Percentiles rank a stretch among this genome's conserved stretches.
phyloP scores from a whole-genome alignment of 2,888 invertebrate genomes.

The Mesopsocus fuscifrons region DNA sequence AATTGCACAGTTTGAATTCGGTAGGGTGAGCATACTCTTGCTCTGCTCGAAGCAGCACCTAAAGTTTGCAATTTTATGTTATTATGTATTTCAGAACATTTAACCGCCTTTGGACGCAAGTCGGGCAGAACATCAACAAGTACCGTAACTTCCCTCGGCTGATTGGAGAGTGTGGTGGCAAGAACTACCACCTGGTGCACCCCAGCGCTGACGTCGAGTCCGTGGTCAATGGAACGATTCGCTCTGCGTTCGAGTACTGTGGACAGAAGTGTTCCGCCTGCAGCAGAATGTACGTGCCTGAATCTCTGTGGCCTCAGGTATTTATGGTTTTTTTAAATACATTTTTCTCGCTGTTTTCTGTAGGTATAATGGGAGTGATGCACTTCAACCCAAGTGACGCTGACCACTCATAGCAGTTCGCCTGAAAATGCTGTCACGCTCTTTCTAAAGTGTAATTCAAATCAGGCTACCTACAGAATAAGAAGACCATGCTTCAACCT shows the following conservation, averaged over 20 bases:
- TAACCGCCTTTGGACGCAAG: slow-evolving; percentile 79
- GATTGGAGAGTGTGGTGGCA: slow-evolving; percentile 95
- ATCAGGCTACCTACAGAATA: too few species aligned
- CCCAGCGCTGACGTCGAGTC: slow-evolving; percentile 66
- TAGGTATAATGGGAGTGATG: too few species aligned
- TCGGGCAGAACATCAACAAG: slow-evolving; percentile 65
- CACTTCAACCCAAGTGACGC: too few species aligned
- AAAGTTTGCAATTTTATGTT: too few species aligned
- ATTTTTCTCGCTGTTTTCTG: too few species aligned
- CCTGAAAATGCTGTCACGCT: too few species aligned
- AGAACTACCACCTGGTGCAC: slow-evolving; percentile 97
- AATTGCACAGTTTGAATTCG: background rate
- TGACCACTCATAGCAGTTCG: too few species aligned
- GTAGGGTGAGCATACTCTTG: too few species aligned
- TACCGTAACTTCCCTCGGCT: slow-evolving; percentile 86
- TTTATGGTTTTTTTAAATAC: slow-evolving; percentile 13
- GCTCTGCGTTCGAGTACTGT: slow-evolving; percentile 87
- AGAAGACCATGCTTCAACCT: too few species aligned
- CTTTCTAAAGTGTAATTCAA: too few species aligned
- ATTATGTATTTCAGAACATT: slow-evolving; percentile 61
- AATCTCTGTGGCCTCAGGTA: slow-evolving; percentile 62
- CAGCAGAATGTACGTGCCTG: slow-evolving; percentile 89
- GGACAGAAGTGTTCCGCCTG: slow-evolving; percentile 99
- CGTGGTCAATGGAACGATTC: slow-evolving; percentile 67
- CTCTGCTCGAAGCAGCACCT: too few species aligned